Evolutionary conservation across 2,113 vertebrate genomes (phyloP), one percentile per base, ranked within the genome.

Genomic region (Psettodes erumei): DNA sequence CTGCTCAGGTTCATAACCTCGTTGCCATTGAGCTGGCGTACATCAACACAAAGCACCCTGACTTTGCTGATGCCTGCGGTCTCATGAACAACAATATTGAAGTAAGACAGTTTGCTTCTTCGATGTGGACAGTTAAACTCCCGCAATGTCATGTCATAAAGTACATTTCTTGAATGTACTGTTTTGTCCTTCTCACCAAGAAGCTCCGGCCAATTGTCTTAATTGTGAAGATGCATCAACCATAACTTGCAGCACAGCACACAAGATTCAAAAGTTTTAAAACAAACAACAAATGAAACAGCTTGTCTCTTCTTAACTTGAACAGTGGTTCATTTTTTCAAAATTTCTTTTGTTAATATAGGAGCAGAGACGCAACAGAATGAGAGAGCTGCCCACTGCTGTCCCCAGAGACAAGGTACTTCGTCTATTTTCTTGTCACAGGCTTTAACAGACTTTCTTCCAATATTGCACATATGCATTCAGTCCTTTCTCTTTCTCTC

Each of bases 21-120:
- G 98, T 99, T 71, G 98, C 97, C 27, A 99, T 99, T 70, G 98
- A 99, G 82, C 84, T 99, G 84, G 97, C 98, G 8, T 99, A 99
- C 63, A 99, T 99, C 93, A 99, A 99, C 89, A 99, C 98, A 61
- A 99, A 99, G 73, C 98, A 99, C 83, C 98, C 98, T 0, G 98
- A 99, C 91, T 99, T 99, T n/a, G 96, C 97, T 16, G 98, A 99
- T 83, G 98, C 98, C 76, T 98, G 96, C 85, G 96, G 97, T 18
- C 90, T 99, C 81, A 99, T 99, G 95, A 99, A 99, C 91, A 98
- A 97, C 75, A 99, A 99, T 81, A 95, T 98, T 84, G 98, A 99
- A 93, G 98, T 99, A 89, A 94, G 90, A 79, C n/a, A 50, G 59
- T 71, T 6, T 13, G 1, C 25, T 18, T 40, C 32, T 21, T 1